Evolutionary conservation across 2,113 vertebrate genomes (phyloP).

Genomic region (Romanogobio albipinnatus): DNA sequence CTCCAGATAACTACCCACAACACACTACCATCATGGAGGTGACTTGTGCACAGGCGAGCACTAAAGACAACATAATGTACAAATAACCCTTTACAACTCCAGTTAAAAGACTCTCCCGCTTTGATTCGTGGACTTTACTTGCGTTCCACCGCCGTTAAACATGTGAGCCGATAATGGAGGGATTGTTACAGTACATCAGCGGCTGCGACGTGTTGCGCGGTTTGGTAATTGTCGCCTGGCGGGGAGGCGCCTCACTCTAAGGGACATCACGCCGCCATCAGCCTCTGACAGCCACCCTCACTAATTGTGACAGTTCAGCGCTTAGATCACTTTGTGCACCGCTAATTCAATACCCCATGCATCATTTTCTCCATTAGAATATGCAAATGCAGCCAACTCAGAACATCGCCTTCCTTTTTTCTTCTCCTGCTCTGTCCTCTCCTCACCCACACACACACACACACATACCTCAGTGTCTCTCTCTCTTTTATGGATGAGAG

Average conservation of each 20-base stretch:
- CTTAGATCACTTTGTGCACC: slow-evolving; percentile 67
- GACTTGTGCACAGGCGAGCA: not conserved
- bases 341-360: slow-evolving; percentile 70
- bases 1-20: not conserved
- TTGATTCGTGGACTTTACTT: slow-evolving; percentile 15
- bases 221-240: slow-evolving; percentile 62
- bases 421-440: slow-evolving; percentile 46
- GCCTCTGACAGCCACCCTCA: slow-evolving; percentile 57
- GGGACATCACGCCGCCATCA: slow-evolving; percentile 56
- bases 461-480: not conserved
- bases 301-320: slow-evolving; percentile 63
- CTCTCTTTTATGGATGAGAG: slow-evolving; percentile 33
- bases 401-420: slow-evolving; percentile 35
- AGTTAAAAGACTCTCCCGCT: not conserved
- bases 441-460: not conserved
- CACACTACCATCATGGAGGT: not conserved
- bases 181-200: slow-evolving; percentile 27
- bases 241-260: slow-evolving; percentile 34
- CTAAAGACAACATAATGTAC: not conserved
- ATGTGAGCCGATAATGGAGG: slow-evolving; percentile 8
- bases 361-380: slow-evolving; percentile 72
- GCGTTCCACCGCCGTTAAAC: slow-evolving; percentile 3
- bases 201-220: slow-evolving; percentile 34
- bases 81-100: not conserved
- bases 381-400: slow-evolving; percentile 69